phyloP scores from a whole-genome alignment of 2,888 invertebrate genomes.

The Taenaris catops region DNA sequence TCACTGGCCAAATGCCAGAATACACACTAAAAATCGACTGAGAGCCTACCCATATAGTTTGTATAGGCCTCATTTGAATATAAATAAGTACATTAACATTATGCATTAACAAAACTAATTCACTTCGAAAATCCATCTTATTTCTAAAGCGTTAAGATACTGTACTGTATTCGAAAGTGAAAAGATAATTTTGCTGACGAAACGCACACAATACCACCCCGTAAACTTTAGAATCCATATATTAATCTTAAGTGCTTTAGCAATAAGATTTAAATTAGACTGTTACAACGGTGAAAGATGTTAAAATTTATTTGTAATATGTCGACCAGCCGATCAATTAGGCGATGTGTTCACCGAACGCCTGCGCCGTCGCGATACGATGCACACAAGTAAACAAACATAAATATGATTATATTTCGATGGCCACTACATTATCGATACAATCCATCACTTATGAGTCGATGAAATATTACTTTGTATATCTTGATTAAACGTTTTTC shows the following conservation, averaged over 20 bases:
- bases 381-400: conserved; percentile 46
- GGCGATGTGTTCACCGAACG: conserved; percentile 24
- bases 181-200: too few relatives aligned
- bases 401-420: conserved; percentile 43
- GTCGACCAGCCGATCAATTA: conserved; percentile 38
- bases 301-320: conserved; percentile 9
- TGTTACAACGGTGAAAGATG: background rate
- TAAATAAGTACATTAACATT: conserved; percentile 20
- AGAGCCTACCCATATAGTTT: too few relatives aligned
- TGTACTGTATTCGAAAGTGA: too few relatives aligned
- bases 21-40: too few relatives aligned
- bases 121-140: conserved; percentile 2
- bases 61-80: conserved; percentile 21
- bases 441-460: conserved; percentile 46
- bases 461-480: conserved; percentile 24
- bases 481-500: background rate
- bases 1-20: too few relatives aligned
- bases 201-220: conserved; percentile 1
- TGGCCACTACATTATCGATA: conserved; percentile 37
- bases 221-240: background rate
- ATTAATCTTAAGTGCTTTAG: background rate
- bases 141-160: too few relatives aligned
- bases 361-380: conserved; percentile 33
- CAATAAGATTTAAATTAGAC: conserved; percentile 5
- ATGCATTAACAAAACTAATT: background rate